Conservation (phyloP, 2,113 vertebrate species). For the Agapornis roseicollis region DNA sequence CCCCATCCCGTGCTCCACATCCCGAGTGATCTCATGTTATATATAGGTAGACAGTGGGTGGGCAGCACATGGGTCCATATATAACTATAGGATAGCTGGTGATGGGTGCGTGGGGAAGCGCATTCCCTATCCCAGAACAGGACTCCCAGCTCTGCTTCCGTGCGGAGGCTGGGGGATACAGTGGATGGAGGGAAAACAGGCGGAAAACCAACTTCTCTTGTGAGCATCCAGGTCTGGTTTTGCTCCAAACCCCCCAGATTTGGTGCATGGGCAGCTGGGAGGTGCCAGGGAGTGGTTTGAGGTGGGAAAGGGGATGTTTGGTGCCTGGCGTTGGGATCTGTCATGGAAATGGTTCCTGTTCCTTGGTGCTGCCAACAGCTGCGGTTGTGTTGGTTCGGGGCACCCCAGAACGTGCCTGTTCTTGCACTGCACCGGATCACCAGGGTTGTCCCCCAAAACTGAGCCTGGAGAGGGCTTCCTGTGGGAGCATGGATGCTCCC, state of each 20-base stretch:
- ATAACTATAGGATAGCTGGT: neutral
- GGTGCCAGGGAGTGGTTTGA: neutral
- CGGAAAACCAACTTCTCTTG: neutral
- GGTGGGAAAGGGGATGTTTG: neutral
- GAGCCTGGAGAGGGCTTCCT: neutral
- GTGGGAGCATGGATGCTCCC: neutral
- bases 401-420: neutral
- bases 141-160: neutral
- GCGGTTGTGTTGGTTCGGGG: fast-evolving
- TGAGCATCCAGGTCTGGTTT: fast-evolving
- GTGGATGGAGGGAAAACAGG: fast-evolving
- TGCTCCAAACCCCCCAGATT: neutral
- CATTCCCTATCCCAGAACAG: neutral
- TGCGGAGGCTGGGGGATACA: fast-evolving
- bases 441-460: no score
- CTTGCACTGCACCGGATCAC: neutral
- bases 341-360: neutral
- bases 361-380: fast-evolving
- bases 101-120: neutral
- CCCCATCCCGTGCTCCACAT: neutral
- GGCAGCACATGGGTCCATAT: neutral
- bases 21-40: neutral
- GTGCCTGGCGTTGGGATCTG: neutral
- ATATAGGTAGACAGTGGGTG: neutral
- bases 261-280: neutral